phyloP scores from a whole-genome alignment of 1,140 invertebrate species.

The Scaptomyza graminum region DNA sequence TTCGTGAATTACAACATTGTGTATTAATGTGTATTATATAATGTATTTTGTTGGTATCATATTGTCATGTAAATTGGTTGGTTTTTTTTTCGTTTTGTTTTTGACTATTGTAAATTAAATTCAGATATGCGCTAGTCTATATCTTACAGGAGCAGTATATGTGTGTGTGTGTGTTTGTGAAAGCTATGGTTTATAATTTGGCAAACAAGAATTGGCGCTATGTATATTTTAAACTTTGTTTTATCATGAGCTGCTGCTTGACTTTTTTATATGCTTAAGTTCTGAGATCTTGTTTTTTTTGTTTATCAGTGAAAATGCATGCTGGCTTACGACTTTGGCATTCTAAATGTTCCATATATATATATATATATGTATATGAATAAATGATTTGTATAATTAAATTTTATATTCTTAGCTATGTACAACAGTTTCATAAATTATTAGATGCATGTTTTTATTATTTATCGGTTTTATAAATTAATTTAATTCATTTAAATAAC shows the following conservation, averaged over 20 bases:
- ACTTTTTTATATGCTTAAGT: constrained; percentile 21
- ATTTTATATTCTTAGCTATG: constrained; percentile 61
- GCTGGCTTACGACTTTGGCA: constrained; percentile 79
- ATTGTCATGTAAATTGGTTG: constrained; percentile 78
- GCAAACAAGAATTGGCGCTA: constrained; percentile 60
- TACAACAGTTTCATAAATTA: constrained; percentile 81
- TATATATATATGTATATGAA: constrained; percentile 33
- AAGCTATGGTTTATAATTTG: constrained; percentile 45
- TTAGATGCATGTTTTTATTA: constrained; percentile 52
- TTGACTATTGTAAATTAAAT: constrained; percentile 71
- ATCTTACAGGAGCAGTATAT: constrained; percentile 62
- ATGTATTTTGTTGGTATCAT: constrained; percentile 51
- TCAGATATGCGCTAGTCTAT: constrained; percentile 37
- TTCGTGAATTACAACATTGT: constrained; percentile 27
- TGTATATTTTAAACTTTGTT: constrained; percentile 45
- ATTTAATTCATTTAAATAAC: constrained; percentile 76
- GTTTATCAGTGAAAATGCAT: constrained; percentile 69
- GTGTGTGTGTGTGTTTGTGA: constrained; percentile 33
- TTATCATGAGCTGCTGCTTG: constrained; percentile 40
- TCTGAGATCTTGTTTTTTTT: constrained; percentile 3
- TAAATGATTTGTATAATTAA: constrained; percentile 59
- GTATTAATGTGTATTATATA: constrained; percentile 24
- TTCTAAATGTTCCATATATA: constrained; percentile 47
- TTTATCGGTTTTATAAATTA: constrained; percentile 49
- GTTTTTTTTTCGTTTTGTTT: constrained; percentile 23